phyloP scores from a whole-genome alignment of 2,797 vertebrate genomes.

The Carapus acus region DNA sequence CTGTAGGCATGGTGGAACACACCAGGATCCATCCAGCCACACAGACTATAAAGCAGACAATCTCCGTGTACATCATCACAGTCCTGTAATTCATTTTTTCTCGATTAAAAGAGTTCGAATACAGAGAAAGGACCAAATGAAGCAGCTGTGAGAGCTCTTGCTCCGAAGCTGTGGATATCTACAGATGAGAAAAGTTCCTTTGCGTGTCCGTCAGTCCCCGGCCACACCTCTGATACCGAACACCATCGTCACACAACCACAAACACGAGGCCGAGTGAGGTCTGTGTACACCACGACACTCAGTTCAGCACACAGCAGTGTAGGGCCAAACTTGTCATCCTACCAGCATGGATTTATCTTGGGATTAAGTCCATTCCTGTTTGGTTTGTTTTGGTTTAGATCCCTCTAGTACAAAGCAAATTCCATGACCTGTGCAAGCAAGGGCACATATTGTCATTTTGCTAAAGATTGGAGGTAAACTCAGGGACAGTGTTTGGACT shows the following conservation, averaged over 20 bases:
- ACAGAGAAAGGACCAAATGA: constrained; percentile 4
- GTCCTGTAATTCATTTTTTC: constrained; percentile 65
- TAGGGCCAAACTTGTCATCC: constrained; percentile 39
- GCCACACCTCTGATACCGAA: constrained; percentile 4
- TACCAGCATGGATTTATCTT: constrained; percentile 25
- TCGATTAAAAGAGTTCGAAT: background rate
- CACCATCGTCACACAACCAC: background rate
- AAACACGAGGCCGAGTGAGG: background rate
- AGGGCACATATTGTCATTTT: background rate
- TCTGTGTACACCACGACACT: constrained; percentile 54
- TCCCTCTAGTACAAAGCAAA: background rate
- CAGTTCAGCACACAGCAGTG: no score
- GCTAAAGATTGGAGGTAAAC: no score
- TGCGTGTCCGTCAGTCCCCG: background rate
- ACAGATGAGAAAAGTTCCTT: background rate
- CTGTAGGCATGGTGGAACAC: constrained; percentile 71
- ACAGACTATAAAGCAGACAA: constrained; percentile 69
- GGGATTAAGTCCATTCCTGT: constrained; percentile 5
- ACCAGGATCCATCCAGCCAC: constrained; percentile 73
- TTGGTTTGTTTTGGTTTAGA: background rate
- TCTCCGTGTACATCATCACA: constrained; percentile 72
- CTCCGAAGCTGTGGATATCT: constrained; percentile 6
- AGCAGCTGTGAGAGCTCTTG: background rate
- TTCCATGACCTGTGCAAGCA: background rate
- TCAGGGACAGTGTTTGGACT: no score